Evolutionary conservation across 2,797 vertebrate species (phyloP), one percentile per base, ranked within the genome.

Genomic region (Peromyscus eremicus): DNA sequence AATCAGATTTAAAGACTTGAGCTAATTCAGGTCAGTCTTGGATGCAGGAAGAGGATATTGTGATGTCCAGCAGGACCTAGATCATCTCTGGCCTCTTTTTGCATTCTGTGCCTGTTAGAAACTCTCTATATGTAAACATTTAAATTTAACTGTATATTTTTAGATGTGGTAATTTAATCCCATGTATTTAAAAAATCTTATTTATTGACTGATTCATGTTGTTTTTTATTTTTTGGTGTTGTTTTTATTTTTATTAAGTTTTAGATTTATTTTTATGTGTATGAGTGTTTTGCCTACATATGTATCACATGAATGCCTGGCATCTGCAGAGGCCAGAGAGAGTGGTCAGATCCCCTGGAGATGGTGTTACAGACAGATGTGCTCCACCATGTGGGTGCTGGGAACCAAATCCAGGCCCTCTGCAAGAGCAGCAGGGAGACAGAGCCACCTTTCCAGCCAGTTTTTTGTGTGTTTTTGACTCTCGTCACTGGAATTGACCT

Each of bases 1-100:
- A 75, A 55, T 93, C 87, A 92, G 62, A 94, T 89, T 94, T 95
- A 89, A 89, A 94, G 43, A 84, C 64, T 62, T 93, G 57, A 84
- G 66, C 37, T 19, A 34, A 91, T 76, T 95, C 49, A n/a, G 7
- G 94, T 89, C 73, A 55, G 3, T 62, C 55, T 71, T 34, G 55
- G 27, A 70, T 6, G 5, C 34, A 52, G 40, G 6, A 92, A 79
- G 95, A 8, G 6, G 37, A 88, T 89, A 88, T 6, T 82, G 37
- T 27, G 66, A 75, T 12, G 55, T 68, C 70, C 17, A 57, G n/a
- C 62, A 79, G 60, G 64, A 60, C 7, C 86, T 29, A 27, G 27
- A 29, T 66, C 27, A 60, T 40, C 88, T 87, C 25, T 57, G 52
- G 34, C 91, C 84, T 91, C 46, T 76, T 75, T 80, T 55, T 40